phyloP scores from a whole-genome alignment of 2,113 vertebrate genomes.

The Damaliscus lunatus region DNA sequence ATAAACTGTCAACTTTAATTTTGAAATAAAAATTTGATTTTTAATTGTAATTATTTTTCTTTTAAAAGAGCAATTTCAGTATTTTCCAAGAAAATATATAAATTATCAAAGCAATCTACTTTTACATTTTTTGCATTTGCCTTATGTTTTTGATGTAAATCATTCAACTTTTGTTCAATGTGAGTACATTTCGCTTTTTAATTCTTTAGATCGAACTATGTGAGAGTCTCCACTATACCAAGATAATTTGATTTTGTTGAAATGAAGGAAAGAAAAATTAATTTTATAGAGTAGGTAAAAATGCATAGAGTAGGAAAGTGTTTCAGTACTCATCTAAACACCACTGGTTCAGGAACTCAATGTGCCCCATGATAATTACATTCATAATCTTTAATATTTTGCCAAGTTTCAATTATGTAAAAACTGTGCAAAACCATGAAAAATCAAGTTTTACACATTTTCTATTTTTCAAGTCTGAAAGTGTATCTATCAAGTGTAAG shows the following conservation, averaged over 20 bases:
- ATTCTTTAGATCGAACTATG: neutral
- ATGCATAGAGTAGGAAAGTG: neutral
- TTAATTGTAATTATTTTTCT: neutral
- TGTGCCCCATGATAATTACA: neutral
- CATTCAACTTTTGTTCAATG: neutral
- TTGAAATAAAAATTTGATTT: neutral
- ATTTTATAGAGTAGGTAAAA: neutral
- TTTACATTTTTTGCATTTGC: neutral
- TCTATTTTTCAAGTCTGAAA: neutral
- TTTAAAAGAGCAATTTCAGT: neutral
- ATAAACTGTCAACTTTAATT: neutral
- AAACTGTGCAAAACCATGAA: neutral
- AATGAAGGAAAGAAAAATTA: neutral
- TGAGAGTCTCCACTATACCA: neutral
- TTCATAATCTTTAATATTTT: neutral
- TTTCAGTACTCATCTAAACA: neutral
- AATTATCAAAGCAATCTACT: neutral
- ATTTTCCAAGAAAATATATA: neutral
- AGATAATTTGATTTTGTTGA: neutral
- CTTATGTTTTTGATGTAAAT: neutral
- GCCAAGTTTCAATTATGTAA: neutral
- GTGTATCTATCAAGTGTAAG: neutral
- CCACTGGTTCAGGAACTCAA: neutral
- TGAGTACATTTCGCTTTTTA: neutral
- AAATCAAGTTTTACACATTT: neutral